phyloP scores from a whole-genome alignment of 2,888 invertebrate species.

The Torymus texanus region DNA sequence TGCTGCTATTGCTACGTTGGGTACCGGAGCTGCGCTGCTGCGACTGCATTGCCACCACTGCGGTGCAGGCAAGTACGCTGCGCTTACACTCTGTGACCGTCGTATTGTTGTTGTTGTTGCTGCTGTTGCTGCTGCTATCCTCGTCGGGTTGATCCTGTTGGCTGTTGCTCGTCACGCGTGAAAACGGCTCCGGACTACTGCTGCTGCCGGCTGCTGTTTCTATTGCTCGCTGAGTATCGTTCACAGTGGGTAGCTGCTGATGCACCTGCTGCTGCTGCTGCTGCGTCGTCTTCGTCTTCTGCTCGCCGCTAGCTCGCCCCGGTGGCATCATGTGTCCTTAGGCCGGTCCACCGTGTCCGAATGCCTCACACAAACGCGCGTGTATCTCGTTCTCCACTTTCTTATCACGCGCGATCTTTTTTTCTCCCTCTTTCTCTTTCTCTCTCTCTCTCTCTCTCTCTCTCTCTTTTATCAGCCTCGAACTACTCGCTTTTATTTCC shows the following conservation, averaged over 20 bases:
- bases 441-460: background rate
- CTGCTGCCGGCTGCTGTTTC: background rate
- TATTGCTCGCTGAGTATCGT: constrained; percentile 6
- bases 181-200: too few species aligned
- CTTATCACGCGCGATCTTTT: constrained; percentile 3
- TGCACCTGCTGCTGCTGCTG: too few species aligned
- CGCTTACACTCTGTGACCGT: background rate
- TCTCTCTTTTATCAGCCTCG: background rate
- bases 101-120: constrained; percentile 2
- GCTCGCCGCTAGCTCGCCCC: constrained; percentile 30
- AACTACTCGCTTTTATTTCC: background rate
- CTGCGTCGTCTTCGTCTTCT: constrained; percentile 30
- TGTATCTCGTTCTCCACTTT: background rate
- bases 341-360: background rate
- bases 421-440: background rate
- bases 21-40: too few species aligned
- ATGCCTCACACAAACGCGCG: too few species aligned
- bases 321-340: constrained; percentile 52
- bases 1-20: background rate
- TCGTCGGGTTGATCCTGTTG: background rate
- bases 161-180: background rate
- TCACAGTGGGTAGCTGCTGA: background rate
- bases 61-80: too few species aligned
- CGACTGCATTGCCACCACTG: too few species aligned
- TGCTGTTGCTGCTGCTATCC: background rate